Evolutionary conservation across 2,888 invertebrate genomes (phyloP).

Genomic region (Habroteleia sp.): DNA sequence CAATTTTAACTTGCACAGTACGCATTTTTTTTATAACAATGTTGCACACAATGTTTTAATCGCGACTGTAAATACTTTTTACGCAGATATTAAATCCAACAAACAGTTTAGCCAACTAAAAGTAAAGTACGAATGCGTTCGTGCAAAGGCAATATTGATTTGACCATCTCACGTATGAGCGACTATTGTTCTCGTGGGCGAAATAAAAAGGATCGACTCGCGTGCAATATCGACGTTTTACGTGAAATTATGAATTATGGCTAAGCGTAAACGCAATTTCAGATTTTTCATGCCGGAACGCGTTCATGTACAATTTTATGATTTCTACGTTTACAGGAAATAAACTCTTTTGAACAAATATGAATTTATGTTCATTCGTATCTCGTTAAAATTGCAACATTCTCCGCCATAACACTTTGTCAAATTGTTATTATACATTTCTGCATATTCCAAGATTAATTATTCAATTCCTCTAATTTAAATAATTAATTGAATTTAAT

Average conservation of each 20-base stretch:
- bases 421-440: no score
- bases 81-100: constrained; percentile 25
- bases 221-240: constrained; percentile 30
- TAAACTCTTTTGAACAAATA: background rate
- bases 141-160: constrained; percentile 52
- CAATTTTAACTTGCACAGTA: no score
- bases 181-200: constrained; percentile 28
- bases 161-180: constrained; percentile 24
- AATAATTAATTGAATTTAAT: no score
- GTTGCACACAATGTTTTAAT: constrained; percentile 29
- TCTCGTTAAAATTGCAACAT: no score
- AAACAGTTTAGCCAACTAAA: constrained; percentile 34
- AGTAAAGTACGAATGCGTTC: constrained; percentile 35
- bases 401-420: no score
- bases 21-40: no score
- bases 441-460: no score
- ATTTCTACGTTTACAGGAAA: background rate
- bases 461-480: no score
- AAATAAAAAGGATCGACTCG: constrained; percentile 23
- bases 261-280: constrained; percentile 5
- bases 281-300: background rate
- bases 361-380: no score
- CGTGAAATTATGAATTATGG: constrained; percentile 24
- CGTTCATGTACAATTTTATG: background rate
- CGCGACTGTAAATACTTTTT: constrained; percentile 13